A percentile compares a stretch with the other conserved stretches of the same genome.
Evolutionary conservation across 2,797 vertebrate species (phyloP).

Genomic region (Neosilurus hyrtlii): DNA sequence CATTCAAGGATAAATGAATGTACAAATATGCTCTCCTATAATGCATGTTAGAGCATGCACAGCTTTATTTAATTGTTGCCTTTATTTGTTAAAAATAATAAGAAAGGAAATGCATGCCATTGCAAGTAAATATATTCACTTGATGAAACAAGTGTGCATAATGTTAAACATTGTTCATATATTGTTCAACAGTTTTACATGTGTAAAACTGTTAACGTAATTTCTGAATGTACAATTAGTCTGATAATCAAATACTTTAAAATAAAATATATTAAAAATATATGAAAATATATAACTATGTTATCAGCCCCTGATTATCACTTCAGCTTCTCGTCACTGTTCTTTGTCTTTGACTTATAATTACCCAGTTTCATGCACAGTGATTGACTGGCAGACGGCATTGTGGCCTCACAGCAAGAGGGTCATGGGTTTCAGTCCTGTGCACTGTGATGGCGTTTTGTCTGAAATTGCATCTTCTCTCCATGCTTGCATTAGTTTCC

Average conservation of each 20-base stretch:
- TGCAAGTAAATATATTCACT: not conserved
- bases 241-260: too few relatives aligned
- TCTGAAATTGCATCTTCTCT: too few relatives aligned
- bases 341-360: not conserved
- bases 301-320: not conserved
- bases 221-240: too few relatives aligned
- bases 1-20: not conserved
- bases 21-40: not conserved
- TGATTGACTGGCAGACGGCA: not conserved
- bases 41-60: not conserved
- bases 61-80: not conserved
- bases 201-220: too few relatives aligned
- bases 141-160: not conserved
- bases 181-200: too few relatives aligned
- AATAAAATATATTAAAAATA: too few relatives aligned
- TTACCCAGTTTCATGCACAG: not conserved
- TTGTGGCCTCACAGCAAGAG: too few relatives aligned
- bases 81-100: not conserved
- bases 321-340: not conserved
- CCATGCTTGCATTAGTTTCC: too few relatives aligned
- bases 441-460: too few relatives aligned
- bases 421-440: too few relatives aligned
- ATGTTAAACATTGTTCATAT: too few relatives aligned
- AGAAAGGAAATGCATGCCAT: not conserved
- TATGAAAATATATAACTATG: too few relatives aligned